Evolutionary conservation across 2,888 invertebrate species (phyloP).

Genomic region (Byasa hedistus): DNA sequence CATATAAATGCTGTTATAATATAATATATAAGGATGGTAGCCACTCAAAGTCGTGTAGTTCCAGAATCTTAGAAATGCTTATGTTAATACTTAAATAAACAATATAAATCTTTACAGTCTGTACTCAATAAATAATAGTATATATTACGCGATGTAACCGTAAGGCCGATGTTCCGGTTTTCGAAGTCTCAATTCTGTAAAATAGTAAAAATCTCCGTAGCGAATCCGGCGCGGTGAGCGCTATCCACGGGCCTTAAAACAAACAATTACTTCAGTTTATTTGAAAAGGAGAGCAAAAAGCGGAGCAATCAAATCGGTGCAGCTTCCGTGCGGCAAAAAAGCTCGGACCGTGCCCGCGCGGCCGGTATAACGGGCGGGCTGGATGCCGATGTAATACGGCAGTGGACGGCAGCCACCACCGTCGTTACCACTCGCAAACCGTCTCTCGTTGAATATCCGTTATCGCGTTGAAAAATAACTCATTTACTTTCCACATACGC

Average conservation of each 20-base stretch:
- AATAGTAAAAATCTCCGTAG: slow-evolving; percentile 64
- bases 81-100: too few relatives aligned
- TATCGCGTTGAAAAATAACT: not conserved
- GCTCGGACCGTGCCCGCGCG: slow-evolving; percentile 43
- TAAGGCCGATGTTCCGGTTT: slow-evolving; percentile 36
- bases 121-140: not conserved
- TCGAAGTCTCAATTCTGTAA: slow-evolving; percentile 73
- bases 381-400: slow-evolving; percentile 51
- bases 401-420: slow-evolving; percentile 43
- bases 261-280: slow-evolving; percentile 79
- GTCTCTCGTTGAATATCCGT: not conserved
- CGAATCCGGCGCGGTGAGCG: slow-evolving; percentile 67
- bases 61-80: too few relatives aligned
- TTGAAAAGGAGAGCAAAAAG: slow-evolving; percentile 75
- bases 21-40: too few relatives aligned
- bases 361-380: slow-evolving; percentile 22
- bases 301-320: slow-evolving; percentile 75
- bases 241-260: slow-evolving; percentile 76
- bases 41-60: too few relatives aligned
- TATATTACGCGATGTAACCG: not conserved
- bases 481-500: slow-evolving; percentile 2
- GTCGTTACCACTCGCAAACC: not conserved
- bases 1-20: too few relatives aligned
- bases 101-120: not conserved
- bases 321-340: slow-evolving; percentile 73